Evolutionary conservation across 2,797 vertebrate species (phyloP), one percentile per base, ranked within the genome.

Genomic region (Nannoperca australis): DNA sequence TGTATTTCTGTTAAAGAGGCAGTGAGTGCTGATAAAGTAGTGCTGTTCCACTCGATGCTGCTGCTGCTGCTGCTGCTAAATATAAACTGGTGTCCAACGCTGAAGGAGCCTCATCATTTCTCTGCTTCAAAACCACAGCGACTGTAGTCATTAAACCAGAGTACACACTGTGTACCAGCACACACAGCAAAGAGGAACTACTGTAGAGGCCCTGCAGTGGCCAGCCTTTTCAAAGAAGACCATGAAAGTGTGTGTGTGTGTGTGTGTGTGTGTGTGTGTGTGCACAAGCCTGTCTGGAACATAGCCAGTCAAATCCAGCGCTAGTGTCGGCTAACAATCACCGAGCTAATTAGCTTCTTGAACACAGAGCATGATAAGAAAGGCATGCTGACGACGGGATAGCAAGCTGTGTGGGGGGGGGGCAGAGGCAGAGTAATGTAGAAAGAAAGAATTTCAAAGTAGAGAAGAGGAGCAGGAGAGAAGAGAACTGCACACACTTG

Each of bases 341-440:
- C 18, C 7, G 22, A 75, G 75, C 75, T 86, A 89, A 90, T 88
- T 83, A 80, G 83, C 82, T 78, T 84, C 67, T 67, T 60, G 65
- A 81, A 63, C 45, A 36, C 34, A 38, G 61, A 73, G 58, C 58
- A 22, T 7, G 86, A 89, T 88, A 85, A 81, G 70, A 55, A 42
- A 73, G 82, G 78, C 68, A 62, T 49, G 73, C 47, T 72, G 84
- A 89, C 47, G 30, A 77, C 45, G 58, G 80, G 56, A 58, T n/a
- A 54, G 58, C 58, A 13, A 11, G 47, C 40, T 1, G 2, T 32
- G 32, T 32, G 69, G 51, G 45, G 50, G 51, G 18, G 50, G 22
- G 20, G 2, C 14, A 40, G 12, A 3, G 38, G 38, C 38, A 30
- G 36, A 32, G 51, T 2, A 9, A 60, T 22, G 51, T 0, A 58